Conservation (phyloP, 2,888 invertebrate genomes). For the Bugula neritina region DNA sequence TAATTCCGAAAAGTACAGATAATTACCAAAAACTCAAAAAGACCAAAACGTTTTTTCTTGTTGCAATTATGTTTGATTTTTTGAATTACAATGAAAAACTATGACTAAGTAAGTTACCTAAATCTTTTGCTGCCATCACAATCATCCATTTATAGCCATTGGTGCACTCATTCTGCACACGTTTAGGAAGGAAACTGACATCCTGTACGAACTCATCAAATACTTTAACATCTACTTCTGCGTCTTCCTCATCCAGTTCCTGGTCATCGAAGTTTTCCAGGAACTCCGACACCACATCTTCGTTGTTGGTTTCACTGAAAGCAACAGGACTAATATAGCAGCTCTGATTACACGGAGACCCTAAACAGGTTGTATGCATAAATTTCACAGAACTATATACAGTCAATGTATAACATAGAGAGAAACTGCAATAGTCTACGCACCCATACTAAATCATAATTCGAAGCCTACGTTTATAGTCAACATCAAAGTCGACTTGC, state of each 20-base stretch:
- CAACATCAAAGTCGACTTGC: too few species aligned
- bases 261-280: not conserved
- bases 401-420: too few species aligned
- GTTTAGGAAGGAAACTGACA: not conserved
- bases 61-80: too few species aligned
- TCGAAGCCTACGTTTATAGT: too few species aligned
- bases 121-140: not conserved
- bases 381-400: too few species aligned
- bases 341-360: not conserved
- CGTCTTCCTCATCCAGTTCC: not conserved
- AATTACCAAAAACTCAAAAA: too few species aligned
- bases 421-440: too few species aligned
- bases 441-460: too few species aligned
- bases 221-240: not conserved
- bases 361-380: too few species aligned
- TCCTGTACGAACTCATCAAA: not conserved
- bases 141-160: not conserved
- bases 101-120: not conserved
- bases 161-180: not conserved
- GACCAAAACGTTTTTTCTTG: too few species aligned
- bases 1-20: too few species aligned
- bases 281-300: not conserved
- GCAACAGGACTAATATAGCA: not conserved
- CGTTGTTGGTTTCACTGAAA: not conserved
- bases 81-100: not conserved